These are phyloP conservation scores for Cyrtodaria siliqua DNA, from an alignment of 2,888 invertebrate species.

Conservation along the genomic window DNA sequence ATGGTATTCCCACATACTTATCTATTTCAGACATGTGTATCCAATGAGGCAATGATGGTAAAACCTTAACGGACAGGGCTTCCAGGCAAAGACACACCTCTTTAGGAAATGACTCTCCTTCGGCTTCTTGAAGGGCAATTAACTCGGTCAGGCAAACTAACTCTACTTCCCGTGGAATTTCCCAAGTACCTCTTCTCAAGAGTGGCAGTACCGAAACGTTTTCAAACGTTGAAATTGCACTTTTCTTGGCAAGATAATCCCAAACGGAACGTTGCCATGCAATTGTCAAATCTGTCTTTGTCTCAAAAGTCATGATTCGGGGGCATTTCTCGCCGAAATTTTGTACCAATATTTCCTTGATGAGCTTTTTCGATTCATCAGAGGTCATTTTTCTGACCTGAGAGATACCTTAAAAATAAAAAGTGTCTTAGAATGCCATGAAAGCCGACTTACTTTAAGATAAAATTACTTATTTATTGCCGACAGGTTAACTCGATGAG, in stretches of 20 bases:
- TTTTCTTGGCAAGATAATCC: not conserved
- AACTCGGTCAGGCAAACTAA: conserved; percentile 11
- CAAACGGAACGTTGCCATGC: not conserved
- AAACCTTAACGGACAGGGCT: not conserved
- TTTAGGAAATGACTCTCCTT: not conserved
- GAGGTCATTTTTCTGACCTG: no score
- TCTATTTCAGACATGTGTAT: not conserved
- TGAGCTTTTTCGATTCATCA: no score
- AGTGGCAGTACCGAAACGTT: conserved; percentile 15
- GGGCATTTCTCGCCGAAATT: no score
- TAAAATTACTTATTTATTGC: no score
- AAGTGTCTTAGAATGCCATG: no score
- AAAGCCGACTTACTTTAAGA: no score
- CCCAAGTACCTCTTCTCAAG: not conserved
- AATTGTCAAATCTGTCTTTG: not conserved
- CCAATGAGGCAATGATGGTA: conserved; percentile 12
- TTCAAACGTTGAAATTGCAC: not conserved
- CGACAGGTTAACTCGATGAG: no score
- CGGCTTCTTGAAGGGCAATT: not conserved
- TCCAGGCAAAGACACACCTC: not conserved
- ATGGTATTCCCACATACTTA: not conserved
- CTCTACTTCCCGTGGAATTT: not conserved
- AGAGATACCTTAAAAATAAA: no score
- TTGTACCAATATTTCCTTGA: no score
- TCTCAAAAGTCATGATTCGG: no score